Evolutionary conservation across 1,140 invertebrate genomes (phyloP), one percentile per base, ranked within the genome.

Genomic region (Drosophila miranda): DNA sequence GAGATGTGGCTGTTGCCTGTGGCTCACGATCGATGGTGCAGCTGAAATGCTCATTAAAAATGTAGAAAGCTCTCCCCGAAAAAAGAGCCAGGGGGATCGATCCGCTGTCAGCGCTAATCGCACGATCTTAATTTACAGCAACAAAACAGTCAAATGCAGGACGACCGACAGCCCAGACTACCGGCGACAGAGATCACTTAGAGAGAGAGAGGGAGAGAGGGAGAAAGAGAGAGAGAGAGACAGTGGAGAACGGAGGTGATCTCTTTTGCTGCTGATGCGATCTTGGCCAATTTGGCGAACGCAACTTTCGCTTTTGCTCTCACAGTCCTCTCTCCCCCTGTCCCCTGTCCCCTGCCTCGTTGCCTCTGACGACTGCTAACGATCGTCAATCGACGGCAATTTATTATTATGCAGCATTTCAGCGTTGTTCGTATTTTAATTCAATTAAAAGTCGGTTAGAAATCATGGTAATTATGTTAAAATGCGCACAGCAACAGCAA

Each of bases 91-190:
- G 16, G 34, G 28, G 53, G 54, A 59, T 38, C 46, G 13, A 59
- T 14, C 51, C 49, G 66, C 75, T 82, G 80, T 84, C 78, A 86
- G 77, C 81, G 81, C 74, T 86, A 87, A 86, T 86, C 81, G 81
- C 81, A 86, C 77, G 82, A 86, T 86, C 81, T 86, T 86, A 86
- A 86, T 86, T 86, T 87, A 86, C 81, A 81, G 81, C 80, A 83
- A 83, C 75, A 75, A 78, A 54, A 23, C 43, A 70, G 54, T 54
- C 50, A 58, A 34, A 51, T 55, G 48, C 70, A 71, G 46, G 71
- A 57, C 77, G 57, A 64, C 59, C 46, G 45, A 75, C 72, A 64
- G 23, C 66, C 61, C 34, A 38, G 63, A 81, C 78, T 78, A 78
- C 75, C 61, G 79, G 57, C 57, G 55, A 78, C 55, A 55, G 38